A percentile compares a stretch with the other conserved stretches of the same genome.
Conservation (phyloP, 2,113 vertebrate species). For the Psilopsiagon aymara region DNA sequence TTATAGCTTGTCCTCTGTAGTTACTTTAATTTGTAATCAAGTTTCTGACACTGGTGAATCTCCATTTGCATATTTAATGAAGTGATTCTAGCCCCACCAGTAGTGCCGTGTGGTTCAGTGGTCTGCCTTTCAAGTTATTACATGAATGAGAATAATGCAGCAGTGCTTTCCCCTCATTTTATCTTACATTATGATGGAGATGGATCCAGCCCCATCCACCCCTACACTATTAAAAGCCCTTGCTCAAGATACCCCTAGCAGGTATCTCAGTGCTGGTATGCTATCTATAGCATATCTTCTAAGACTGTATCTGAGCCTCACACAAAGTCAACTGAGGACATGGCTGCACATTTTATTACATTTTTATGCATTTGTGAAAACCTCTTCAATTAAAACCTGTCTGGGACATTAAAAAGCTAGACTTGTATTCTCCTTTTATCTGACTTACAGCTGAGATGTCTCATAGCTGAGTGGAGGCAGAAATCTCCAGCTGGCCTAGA, state of each 20-base stretch:
- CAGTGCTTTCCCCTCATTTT: neutral
- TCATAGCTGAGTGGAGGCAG: neutral
- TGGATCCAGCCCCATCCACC: neutral
- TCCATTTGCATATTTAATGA: neutral
- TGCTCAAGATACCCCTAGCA: neutral
- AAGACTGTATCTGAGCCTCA: neutral
- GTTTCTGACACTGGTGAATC: neutral
- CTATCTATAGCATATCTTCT: neutral
- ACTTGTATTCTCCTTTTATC: neutral
- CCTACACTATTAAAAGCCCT: neutral
- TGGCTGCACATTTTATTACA: neutral
- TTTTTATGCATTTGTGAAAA: neutral
- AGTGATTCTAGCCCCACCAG: neutral
- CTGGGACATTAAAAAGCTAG: neutral
- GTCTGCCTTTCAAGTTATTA: neutral
- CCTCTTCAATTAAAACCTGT: neutral
- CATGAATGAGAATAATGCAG: neutral
- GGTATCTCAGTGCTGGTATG: neutral
- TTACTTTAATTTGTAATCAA: neutral
- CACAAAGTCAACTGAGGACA: neutral
- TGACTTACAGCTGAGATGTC: neutral
- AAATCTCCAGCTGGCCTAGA: neutral
- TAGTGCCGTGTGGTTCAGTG: neutral
- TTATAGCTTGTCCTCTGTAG: neutral
- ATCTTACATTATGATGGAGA: neutral